A percentile compares a stretch with the other conserved stretches of the same genome.
phyloP scores from a whole-genome alignment of 2,797 vertebrate species.

The Tiaroga cobitis region DNA sequence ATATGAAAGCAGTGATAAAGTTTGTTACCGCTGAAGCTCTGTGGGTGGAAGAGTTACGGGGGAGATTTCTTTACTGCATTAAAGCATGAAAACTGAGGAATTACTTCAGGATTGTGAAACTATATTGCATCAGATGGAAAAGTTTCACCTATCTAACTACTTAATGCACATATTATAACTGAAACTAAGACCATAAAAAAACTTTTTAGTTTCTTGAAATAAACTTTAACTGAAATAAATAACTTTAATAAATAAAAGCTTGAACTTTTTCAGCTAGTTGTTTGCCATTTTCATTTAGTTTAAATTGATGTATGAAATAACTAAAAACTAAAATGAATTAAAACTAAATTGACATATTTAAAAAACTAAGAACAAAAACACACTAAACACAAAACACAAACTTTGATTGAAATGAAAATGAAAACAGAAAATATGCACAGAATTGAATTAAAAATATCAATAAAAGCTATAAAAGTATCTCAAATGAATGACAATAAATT shows the following conservation, averaged over 20 bases:
- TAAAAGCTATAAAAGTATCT: not conserved
- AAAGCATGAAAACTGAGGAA: slow-evolving; percentile 25
- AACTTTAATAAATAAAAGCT: too few relatives aligned
- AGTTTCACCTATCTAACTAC: not conserved
- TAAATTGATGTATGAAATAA: too few relatives aligned
- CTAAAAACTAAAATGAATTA: not conserved
- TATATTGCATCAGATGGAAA: slow-evolving; percentile 24
- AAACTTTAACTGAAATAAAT: not conserved
- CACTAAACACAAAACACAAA: not conserved
- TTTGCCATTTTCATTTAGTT: not conserved
- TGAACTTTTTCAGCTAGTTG: too few relatives aligned
- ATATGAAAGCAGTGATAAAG: slow-evolving; percentile 40
- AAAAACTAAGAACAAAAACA: too few relatives aligned
- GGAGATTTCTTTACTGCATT: slow-evolving; percentile 38
- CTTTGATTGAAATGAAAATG: too few relatives aligned
- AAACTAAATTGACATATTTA: not conserved
- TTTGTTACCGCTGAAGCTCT: slow-evolving; percentile 20
- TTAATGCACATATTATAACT: not conserved
- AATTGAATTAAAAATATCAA: not conserved
- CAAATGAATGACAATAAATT: not conserved
- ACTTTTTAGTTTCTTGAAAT: not conserved
- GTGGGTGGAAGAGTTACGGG: slow-evolving; percentile 37
- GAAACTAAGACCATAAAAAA: not conserved
- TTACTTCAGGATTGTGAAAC: slow-evolving; percentile 26
- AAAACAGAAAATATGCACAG: not conserved